Evolutionary conservation across 2,888 invertebrate genomes (phyloP).

Genomic region (Rhingia rostrata): DNA sequence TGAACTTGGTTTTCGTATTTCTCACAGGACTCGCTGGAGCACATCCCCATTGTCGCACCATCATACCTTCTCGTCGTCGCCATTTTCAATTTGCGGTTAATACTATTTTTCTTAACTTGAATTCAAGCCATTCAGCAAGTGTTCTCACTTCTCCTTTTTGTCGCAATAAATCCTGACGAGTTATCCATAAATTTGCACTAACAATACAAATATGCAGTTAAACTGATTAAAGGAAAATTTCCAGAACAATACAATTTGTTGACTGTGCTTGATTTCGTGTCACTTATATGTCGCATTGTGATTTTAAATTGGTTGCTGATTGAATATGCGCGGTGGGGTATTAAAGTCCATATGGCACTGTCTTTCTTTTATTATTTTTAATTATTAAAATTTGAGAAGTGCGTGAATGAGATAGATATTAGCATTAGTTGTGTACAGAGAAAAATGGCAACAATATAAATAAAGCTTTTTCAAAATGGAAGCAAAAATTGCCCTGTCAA

Average conservation of each 20-base stretch:
- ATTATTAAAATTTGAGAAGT: too few species aligned
- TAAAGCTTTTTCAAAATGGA: too few species aligned
- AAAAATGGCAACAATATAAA: too few species aligned
- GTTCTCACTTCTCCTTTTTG: neutral
- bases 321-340: neutral
- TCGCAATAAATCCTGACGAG: neutral
- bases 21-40: neutral
- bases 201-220: conserved; percentile 3
- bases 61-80: neutral
- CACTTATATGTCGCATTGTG: conserved; percentile 6
- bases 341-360: neutral
- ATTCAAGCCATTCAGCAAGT: neutral
- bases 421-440: too few species aligned
- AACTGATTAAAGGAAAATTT: conserved; percentile 26
- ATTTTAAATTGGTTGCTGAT: conserved; percentile 17
- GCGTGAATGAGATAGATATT: too few species aligned
- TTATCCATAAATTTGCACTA: conserved; percentile 10
- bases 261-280: conserved; percentile 4
- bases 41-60: conserved; percentile 9
- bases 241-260: conserved; percentile 5
- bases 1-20: conserved; percentile 1
- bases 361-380: too few species aligned
- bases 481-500: too few species aligned
- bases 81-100: conserved; percentile 9
- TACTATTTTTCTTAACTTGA: conserved; percentile 7